Conservation (phyloP, 2,888 invertebrate genomes). For the Aphodius sticticus region DNA sequence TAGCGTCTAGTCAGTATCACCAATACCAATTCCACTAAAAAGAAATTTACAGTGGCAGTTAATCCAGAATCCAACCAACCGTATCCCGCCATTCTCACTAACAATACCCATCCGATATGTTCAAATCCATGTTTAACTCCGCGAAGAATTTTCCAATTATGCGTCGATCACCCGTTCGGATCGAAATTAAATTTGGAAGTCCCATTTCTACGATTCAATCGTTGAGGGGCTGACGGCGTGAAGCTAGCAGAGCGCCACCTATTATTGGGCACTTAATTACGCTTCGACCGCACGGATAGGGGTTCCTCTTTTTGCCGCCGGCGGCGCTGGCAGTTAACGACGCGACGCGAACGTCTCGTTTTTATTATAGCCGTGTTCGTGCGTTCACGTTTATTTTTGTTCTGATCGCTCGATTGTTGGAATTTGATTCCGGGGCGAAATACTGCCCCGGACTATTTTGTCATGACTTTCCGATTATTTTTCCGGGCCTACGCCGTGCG, state of each 20-base stretch:
- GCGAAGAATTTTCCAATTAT: neutral
- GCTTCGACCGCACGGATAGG: neutral
- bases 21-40: no score
- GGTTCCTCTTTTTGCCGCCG: neutral
- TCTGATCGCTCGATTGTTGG: neutral
- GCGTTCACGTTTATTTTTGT: neutral
- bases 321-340: neutral
- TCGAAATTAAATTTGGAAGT: slow-evolving; percentile 4
- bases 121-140: neutral
- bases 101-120: neutral
- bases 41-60: no score
- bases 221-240: neutral
- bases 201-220: slow-evolving; percentile 4
- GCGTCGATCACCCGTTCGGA: neutral
- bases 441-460: neutral
- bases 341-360: neutral
- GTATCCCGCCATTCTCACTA: neutral
- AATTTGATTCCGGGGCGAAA: neutral
- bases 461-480: neutral
- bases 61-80: neutral
- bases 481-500: neutral
- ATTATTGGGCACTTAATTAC: neutral
- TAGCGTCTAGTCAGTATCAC: no score
- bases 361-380: neutral
- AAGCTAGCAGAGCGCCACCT: neutral